Evolutionary conservation across 1,140 invertebrate genomes (phyloP).

Genomic region (Psix sp.): DNA sequence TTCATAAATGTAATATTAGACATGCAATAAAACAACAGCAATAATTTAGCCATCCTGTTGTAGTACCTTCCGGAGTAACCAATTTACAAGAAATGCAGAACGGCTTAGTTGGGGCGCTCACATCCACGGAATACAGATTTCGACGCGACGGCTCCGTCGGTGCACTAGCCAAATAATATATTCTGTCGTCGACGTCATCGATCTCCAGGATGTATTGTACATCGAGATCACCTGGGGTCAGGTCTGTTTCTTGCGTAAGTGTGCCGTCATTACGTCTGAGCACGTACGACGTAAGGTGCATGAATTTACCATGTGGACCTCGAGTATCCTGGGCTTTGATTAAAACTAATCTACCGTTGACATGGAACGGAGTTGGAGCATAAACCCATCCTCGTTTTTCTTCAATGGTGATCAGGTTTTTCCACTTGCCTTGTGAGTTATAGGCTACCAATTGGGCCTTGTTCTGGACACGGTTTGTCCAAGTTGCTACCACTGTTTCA

Average conservation of each 20-base stretch:
- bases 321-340: conserved; percentile 69
- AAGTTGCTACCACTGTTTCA: conserved; percentile 82
- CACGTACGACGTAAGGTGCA: conserved; percentile 66
- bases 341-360: conserved; percentile 54
- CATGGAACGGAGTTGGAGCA: conserved; percentile 28
- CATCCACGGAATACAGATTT: conserved; percentile 75
- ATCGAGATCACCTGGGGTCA: conserved; percentile 73
- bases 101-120: conserved; percentile 64
- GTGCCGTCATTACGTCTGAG: conserved; percentile 61
- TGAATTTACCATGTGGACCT: conserved; percentile 62
- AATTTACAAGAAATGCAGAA: conserved; percentile 73
- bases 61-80: conserved; percentile 72
- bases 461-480: conserved; percentile 93
- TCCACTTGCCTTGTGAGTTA: conserved; percentile 62
- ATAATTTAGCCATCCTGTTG: conserved; percentile 28
- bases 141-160: conserved; percentile 73
- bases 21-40: too few relatives aligned
- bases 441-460: conserved; percentile 76
- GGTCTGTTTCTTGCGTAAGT: conserved; percentile 67
- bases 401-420: conserved; percentile 39
- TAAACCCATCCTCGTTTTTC: conserved; percentile 64
- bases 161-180: conserved; percentile 77
- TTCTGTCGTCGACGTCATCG: conserved; percentile 66
- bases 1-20: too few relatives aligned
- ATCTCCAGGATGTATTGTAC: conserved; percentile 75